Evolutionary conservation across 1,140 invertebrate species (phyloP), one percentile per base, ranked within the genome.

Genomic region (Asbolus verrucosus): DNA sequence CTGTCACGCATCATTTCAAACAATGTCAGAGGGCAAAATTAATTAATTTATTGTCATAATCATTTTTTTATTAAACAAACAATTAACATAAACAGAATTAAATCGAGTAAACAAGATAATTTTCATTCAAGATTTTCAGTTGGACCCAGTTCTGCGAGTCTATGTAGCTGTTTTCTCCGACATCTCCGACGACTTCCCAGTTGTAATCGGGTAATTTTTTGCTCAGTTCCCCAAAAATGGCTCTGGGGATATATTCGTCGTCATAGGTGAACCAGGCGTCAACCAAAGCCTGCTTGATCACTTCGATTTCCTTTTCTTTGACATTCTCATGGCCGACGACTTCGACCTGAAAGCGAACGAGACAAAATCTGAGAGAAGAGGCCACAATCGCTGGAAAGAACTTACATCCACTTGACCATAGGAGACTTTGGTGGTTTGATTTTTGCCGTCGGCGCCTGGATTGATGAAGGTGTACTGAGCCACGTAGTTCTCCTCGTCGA

Each of bases 81-180:
- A 5, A 30, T 30, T 30, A 8, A 30, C 27, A 30, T 5, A 4
- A 8, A 30, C 5, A 36, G 5, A 8, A 6, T 36, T 24, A 27
- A 5, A 24, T 50, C 1, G 43, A 24, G 21, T 54, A 54, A 5
- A 54, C 43, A 9, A 54, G n/a, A 14, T 11, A 54, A n/a, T 27
- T 14, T 2, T 54, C 24, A 9, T 6, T 11, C 8, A 54, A n/a
- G 27, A 54, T 27, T 13, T 24, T 54, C 19, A 54, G 4, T n/a
- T 54, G n/a, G 21, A 27, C 11, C 46, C 46, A 54, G n/a, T 27
- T 27, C 0, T 54, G 2, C 19, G 46, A 27, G 11, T 54, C 46
- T 4, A 54, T 27, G 21, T 54, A 54, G 21, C 21, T 54, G 5
- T 54, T 1, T 4, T 13, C 19, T 11, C 6, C n/a, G 3, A 27